Percentiles rank a stretch among this genome's conserved stretches.
phyloP scores from a whole-genome alignment of 2,888 invertebrate genomes.

The Resseliella maxima region DNA sequence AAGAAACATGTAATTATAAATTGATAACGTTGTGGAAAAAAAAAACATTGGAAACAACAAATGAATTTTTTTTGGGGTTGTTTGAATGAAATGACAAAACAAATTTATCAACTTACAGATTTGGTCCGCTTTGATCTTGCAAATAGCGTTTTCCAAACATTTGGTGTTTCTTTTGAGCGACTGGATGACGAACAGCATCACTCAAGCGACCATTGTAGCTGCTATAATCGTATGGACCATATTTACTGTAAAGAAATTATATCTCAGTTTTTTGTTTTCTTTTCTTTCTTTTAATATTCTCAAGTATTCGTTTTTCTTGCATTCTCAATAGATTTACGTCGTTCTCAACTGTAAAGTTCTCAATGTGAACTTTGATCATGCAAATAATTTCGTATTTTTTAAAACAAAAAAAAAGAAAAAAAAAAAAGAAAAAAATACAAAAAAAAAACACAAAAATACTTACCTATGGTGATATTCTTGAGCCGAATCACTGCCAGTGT shows the following conservation, averaged over 20 bases:
- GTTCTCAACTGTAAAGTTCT: background rate
- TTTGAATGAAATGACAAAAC: background rate
- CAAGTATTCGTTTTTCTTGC: too few relatives aligned
- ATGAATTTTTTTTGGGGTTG: background rate
- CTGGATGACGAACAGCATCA: slow-evolving; percentile 70
- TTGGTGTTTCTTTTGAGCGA: slow-evolving; percentile 91
- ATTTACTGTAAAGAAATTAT: slow-evolving; percentile 69
- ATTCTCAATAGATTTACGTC: background rate
- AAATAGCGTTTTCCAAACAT: slow-evolving; percentile 91
- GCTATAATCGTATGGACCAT: slow-evolving; percentile 80
- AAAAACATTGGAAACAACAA: background rate
- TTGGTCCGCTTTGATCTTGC: slow-evolving; percentile 70
- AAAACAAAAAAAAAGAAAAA: too few relatives aligned
- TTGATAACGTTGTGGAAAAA: background rate
- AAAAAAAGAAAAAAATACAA: too few relatives aligned
- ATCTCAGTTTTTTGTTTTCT: background rate
- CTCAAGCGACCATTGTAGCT: slow-evolving; percentile 73
- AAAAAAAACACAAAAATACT: background rate
- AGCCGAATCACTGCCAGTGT: slow-evolving; percentile 85
- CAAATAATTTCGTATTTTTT: background rate
- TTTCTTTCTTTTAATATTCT: too few relatives aligned
- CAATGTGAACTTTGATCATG: background rate
- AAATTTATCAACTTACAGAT: slow-evolving; percentile 3
- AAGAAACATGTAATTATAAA: background rate
- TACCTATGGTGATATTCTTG: slow-evolving; percentile 77